Base-by-base conservation (phyloP, 2,113 vertebrate genomes). In the Cranoglanis bouderius region DNA sequence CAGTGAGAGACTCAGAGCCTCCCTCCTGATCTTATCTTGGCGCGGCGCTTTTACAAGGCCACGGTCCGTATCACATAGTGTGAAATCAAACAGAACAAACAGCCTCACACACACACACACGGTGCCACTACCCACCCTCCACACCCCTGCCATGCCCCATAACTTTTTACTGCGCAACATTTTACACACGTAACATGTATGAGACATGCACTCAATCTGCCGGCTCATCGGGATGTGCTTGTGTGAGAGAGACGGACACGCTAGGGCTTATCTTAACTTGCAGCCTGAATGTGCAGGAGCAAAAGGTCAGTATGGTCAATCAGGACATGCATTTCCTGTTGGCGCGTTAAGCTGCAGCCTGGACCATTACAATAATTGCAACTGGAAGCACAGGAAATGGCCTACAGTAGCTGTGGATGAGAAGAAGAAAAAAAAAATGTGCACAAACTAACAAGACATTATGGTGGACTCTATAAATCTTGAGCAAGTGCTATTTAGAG, bases 11-110 rank as follows among this genome's bases (percentile, higher is more conserved):
- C 18, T 70, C 67, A 21, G 49, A 59, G 78, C 59, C 43, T 67
- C 29, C 24, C 46, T 21, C 51, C 35, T 38, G 84, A 72, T 81
- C 88, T 90, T 29, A 89, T 77, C 81, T 40, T 9, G 82, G 84
- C 46, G 51, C 57, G 40, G 35, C 0, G 40, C 57, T 74, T 53
- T 19, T 26, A 59, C 53, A 75, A n/a, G 72, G 72, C 43, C 13
- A 59, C 80, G 24, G 70, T 53, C 21, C 85, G 85, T 65, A 83
- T 91, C 72, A 61, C 18, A 53, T 65, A 63, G 83, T 55, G 87
- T 51, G 87, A 90, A 88, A 83, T 88, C 77, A 87, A 89, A 87
- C 61, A 82, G 49, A 85, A 90, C 84, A 19, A 89, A 70, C 81
- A 12, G 63, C 72, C 80, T n/a, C 80, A 40, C 75, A 67, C 67